Conservation (phyloP, 1,140 invertebrate genomes). For the Diorhabda sublineata region DNA sequence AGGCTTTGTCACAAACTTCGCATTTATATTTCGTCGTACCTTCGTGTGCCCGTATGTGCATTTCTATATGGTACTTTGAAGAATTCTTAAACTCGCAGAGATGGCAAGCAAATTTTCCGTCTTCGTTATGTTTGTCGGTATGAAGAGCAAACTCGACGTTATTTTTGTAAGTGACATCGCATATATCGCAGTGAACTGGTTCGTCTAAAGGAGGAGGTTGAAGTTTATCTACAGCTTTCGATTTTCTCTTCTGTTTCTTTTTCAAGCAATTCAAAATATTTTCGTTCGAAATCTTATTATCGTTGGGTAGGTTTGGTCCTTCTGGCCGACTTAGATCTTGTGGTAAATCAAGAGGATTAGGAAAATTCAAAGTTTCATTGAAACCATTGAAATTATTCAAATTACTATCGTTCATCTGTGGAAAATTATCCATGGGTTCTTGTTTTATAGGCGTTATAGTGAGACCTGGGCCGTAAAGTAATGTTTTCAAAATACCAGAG, state of each 20-base stretch:
- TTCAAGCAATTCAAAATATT: constrained; percentile 26
- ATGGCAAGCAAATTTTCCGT: constrained; percentile 44
- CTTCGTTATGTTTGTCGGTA: constrained; percentile 38
- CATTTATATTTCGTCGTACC: constrained; percentile 50
- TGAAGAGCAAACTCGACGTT: constrained; percentile 34
- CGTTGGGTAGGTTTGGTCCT: not conserved
- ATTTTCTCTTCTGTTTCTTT: constrained; percentile 18
- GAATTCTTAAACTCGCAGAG: constrained; percentile 45
- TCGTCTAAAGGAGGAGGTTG: constrained; percentile 49
- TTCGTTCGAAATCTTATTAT: constrained; percentile 1
- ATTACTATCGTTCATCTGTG: not conserved
- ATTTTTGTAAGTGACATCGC: constrained; percentile 35
- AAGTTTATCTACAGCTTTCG: constrained; percentile 45
- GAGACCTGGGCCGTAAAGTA: constrained; percentile 34
- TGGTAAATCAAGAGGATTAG: not conserved
- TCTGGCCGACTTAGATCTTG: not conserved
- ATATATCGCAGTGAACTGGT: constrained; percentile 36
- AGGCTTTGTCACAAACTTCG: constrained; percentile 49
- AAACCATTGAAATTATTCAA: not conserved
- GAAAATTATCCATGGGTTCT: constrained; percentile 14
- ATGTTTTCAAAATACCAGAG: constrained; percentile 29
- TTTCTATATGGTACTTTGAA: constrained; percentile 45
- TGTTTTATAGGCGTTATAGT: constrained; percentile 30
- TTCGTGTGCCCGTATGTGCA: constrained; percentile 43
- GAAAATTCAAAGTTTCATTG: not conserved